Base-by-base conservation (phyloP, 2,888 invertebrate species). In the Megaustenia siamemsis region DNA sequence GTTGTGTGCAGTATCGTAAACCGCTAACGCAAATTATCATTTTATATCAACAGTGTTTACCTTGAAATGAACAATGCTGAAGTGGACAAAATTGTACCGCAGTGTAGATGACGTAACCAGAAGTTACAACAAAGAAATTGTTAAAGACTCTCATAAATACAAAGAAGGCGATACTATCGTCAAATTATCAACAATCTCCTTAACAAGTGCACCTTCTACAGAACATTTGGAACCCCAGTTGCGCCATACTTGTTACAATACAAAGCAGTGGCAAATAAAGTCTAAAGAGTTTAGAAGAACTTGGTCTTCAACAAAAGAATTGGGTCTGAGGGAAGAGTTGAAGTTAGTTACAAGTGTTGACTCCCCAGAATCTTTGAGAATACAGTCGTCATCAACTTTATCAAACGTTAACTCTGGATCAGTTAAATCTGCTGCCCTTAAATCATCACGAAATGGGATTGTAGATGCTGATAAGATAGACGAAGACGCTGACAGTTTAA, bases 81-180 rank as follows among this genome's bases (percentile, higher is more conserved):
- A 76, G 28, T 76, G 76, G 76, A 76, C 76, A 6, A 76, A 56
- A 21, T 10, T 53, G 5, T 53, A 76, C 35, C 53, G 21, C 40
- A 76, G 1, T 35, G 53, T 15, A 1, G 24, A 53, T 21, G 21
- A 24, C 18, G 56, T 28, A 53, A 35, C 4, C 45, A 38, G 35
- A 76, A 53, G 35, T 5, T 32, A 56, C 53, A 76, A 15, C 10
- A 35, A 0, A 28, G 4, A 24, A 32, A n/a, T 40, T 32, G 32
- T 1, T n/a, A 78, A 28, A 2, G 5, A 15, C 18, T 63, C 78
- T 1, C 45, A 45, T 73, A 43, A n/a, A 4, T 28, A 18, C 28
- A 12, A 10, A 28, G 28, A 45, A 21, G 21, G 5, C 4, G 4
- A 10, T 35, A 4, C 38, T 21, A 35, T 28, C 21, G 24, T 38